Evolutionary conservation across 1,140 invertebrate genomes (phyloP), one percentile per base, ranked within the genome.

Genomic region (Philopotamus ludificatus): DNA sequence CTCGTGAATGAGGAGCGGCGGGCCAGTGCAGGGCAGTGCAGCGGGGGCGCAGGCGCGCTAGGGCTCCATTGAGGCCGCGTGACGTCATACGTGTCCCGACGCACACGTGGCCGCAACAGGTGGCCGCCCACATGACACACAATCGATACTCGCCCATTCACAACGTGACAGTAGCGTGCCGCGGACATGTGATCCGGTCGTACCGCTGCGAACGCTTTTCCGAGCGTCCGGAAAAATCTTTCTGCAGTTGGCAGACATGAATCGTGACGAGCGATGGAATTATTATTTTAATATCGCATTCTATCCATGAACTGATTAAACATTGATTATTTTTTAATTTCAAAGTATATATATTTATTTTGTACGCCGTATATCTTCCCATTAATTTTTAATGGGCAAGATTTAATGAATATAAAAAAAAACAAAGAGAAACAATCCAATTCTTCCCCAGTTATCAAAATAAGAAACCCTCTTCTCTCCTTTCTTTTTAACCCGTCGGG

Each of bases 381-480:
- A n/a, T n/a, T n/a, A n/a, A n/a, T n/a, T n/a, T n/a, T n/a, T n/a
- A n/a, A n/a, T n/a, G n/a, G n/a, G 12, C 28, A 70, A 55, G 41
- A 60, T 41, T 63, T 70, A 70, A 70, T 70, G 68, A 70, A 70
- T 70, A 70, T 70, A 63, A 66, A 66, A 70, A 70, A 70, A 60
- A 21, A 22, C 22, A 67, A 65, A 70, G 66, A 69, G 67, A 66
- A 64, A 70, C 68, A 70, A 70, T 70, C 68, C 68, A 67, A 70
- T 70, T 70, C 68, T 70, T 66, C 65, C 68, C 68, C 62, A 65
- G 68, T 70, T 81, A 81, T 81, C 79, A 81, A 80, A 80, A 81
- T 80, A 81, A 79, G 80, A 80, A 79, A 73, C 77, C 76, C 75
- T 75, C 77, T 76, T 76, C 20, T 74, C 74, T 67, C 65, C 71